A percentile compares a stretch with the other conserved stretches of the same genome.
Evolutionary conservation across 2,797 vertebrate species (phyloP).

Genomic region (Chromobotia macracanthus): DNA sequence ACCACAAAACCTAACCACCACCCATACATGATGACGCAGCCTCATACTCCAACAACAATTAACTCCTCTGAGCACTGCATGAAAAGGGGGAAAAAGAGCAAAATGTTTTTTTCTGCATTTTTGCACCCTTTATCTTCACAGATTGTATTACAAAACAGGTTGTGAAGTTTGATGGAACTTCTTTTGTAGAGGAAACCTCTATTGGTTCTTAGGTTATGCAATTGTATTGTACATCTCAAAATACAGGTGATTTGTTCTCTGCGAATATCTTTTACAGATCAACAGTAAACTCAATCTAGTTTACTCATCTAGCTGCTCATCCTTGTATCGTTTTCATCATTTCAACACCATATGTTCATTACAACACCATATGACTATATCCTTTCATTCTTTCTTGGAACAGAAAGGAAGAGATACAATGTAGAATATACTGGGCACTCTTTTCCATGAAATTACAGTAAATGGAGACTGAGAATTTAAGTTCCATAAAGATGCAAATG

Average conservation of each 20-base stretch:
- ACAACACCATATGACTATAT: not conserved
- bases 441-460: too few species aligned
- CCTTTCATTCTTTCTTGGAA: not conserved
- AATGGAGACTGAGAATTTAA: too few species aligned
- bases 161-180: conserved; percentile 27
- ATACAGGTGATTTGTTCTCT: conserved; percentile 4
- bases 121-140: conserved; percentile 37
- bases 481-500: too few species aligned
- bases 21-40: conserved; percentile 40
- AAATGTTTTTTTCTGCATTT: conserved; percentile 17
- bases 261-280: conserved; percentile 13
- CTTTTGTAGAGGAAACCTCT: conserved; percentile 29
- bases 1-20: conserved; percentile 59
- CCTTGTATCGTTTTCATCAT: not conserved
- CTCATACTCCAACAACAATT: conserved; percentile 45
- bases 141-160: conserved; percentile 34
- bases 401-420: not conserved
- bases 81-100: conserved; percentile 34
- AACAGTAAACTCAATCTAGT: not conserved
- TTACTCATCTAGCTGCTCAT: not conserved
- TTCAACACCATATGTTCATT: too few species aligned
- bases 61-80: conserved; percentile 44
- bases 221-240: conserved; percentile 15
- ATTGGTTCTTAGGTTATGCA: not conserved
- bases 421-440: not conserved